Evolutionary conservation across 2,113 vertebrate species (phyloP).

Genomic region (Antechinus flavipes): DNA sequence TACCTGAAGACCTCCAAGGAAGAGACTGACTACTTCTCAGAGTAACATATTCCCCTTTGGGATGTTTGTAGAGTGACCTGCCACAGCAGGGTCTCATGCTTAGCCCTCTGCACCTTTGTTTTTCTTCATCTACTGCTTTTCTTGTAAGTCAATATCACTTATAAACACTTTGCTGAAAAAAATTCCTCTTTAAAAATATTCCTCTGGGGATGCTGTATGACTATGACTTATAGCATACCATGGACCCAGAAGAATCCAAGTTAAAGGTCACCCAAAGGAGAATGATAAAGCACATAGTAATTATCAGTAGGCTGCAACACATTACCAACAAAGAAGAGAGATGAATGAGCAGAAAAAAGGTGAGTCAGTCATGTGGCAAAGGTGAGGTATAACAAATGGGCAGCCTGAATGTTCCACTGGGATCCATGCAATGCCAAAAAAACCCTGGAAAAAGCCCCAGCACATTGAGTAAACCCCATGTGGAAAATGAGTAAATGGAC

Average conservation of each 20-base stretch:
- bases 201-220: not conserved
- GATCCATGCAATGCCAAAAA: not conserved
- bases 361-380: not conserved
- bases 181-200: not conserved
- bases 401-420: not conserved
- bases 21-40: not conserved
- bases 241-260: not conserved
- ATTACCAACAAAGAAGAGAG: not conserved
- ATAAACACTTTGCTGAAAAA: not conserved
- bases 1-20: not conserved
- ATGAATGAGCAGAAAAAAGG: conserved; percentile 38
- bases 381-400: not conserved
- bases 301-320: not conserved
- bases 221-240: not conserved
- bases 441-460: not conserved
- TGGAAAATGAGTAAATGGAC: not conserved
- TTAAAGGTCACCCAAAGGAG: not conserved
- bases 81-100: not conserved
- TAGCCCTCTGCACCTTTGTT: not conserved
- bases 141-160: not conserved
- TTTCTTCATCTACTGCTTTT: not conserved
- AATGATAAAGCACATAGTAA: not conserved
- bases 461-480: not conserved
- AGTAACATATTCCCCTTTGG: not conserved
- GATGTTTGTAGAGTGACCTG: not conserved